Conservation (phyloP, 2,113 vertebrate genomes). For the Tragelaphus strepsiceros region DNA sequence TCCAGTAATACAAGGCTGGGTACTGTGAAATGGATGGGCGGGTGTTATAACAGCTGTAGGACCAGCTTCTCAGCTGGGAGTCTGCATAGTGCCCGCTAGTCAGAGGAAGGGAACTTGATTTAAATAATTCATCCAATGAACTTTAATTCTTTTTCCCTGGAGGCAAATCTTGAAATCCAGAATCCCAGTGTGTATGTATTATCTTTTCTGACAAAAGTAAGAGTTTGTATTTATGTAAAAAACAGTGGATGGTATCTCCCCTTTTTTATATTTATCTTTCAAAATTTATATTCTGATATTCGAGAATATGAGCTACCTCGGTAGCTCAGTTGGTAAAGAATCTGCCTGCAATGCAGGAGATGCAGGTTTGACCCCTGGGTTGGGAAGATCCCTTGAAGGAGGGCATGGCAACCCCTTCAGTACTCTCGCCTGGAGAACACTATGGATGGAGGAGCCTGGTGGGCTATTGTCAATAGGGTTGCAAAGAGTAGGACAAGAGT, state of each 20-base stretch:
- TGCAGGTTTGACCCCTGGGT: rapidly evolving
- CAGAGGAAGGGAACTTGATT: background rate
- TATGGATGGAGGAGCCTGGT: background rate
- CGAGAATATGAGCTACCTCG: no score
- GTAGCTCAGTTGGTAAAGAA: background rate
- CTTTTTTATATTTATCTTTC: no score
- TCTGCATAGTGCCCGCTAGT: background rate
- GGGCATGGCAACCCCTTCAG: background rate
- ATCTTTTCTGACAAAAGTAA: background rate
- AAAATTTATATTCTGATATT: background rate
- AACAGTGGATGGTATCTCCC: background rate
- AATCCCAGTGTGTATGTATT: background rate
- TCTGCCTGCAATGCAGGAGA: background rate
- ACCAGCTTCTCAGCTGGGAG: background rate
- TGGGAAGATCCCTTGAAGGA: background rate
- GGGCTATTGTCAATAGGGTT: background rate
- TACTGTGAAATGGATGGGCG: background rate
- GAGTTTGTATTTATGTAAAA: background rate
- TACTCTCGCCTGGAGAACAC: background rate
- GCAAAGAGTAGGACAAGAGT: background rate
- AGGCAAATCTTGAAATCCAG: background rate
- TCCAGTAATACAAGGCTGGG: background rate
- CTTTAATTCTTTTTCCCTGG: background rate
- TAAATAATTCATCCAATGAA: background rate
- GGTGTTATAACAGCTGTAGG: background rate